Conservation (phyloP, 2,888 invertebrate genomes). For the Cosmia trapezina region DNA sequence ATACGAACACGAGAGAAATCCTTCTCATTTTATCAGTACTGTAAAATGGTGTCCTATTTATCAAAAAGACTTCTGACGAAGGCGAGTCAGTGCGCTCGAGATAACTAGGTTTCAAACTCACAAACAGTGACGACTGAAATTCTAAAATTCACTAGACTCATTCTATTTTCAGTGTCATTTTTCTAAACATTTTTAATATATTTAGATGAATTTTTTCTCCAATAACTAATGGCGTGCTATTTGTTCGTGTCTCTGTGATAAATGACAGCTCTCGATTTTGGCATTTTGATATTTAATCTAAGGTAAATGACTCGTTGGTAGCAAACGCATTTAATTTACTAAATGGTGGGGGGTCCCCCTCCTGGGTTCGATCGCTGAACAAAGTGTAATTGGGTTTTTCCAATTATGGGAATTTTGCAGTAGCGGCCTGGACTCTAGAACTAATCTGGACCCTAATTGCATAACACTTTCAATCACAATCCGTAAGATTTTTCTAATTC, state of each 20-base stretch:
- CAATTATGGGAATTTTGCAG: neutral
- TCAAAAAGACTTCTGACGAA: neutral
- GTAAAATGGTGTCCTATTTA: neutral
- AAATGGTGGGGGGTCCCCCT: neutral
- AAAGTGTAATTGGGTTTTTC: neutral
- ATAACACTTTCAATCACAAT: neutral
- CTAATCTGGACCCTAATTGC: neutral
- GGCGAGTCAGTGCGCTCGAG: neutral
- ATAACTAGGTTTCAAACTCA: neutral
- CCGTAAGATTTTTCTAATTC: neutral
- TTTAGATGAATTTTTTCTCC: neutral
- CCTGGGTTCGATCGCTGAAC: neutral
- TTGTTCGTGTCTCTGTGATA: constrained; percentile 18
- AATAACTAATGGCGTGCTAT: constrained; percentile 15
- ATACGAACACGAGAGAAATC: neutral
- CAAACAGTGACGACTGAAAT: neutral
- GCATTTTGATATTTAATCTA: neutral
- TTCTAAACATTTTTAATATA: constrained; percentile 1
- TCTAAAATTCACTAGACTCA: neutral
- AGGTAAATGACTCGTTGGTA: neutral
- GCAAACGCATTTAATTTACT: neutral
- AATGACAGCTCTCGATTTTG: constrained; percentile 9
- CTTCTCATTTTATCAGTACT: neutral
- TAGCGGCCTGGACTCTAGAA: neutral
- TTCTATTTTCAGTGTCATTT: neutral